Conservation (phyloP, 2,797 vertebrate genomes). For the Brachymystax lenok region DNA sequence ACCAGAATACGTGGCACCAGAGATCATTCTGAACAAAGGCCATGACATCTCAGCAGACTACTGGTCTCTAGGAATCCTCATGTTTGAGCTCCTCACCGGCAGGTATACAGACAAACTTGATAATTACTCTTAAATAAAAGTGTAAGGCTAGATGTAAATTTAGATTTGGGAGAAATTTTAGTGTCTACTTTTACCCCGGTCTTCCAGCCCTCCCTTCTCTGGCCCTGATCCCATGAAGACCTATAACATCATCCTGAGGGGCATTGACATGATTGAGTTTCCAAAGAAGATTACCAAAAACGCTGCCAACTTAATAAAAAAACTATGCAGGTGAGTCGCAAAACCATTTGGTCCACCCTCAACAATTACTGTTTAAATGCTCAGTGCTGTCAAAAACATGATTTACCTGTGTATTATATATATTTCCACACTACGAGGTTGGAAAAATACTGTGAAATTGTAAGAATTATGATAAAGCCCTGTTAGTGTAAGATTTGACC, state of each 20-base stretch:
- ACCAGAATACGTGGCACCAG: conserved; percentile 97
- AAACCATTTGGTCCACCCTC: neutral
- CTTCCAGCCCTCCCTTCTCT: conserved; percentile 93
- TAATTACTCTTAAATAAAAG: neutral
- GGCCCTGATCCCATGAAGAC: conserved; percentile 99
- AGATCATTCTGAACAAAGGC: conserved; percentile 99
- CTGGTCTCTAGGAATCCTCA: conserved; percentile 98
- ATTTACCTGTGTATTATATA: too few relatives aligned
- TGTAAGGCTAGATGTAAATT: neutral
- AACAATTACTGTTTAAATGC: neutral
- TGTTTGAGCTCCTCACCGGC: conserved; percentile 99
- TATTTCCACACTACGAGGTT: too few relatives aligned
- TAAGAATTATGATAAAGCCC: too few relatives aligned
- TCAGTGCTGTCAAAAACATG: too few relatives aligned
- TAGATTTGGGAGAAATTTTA: neutral
- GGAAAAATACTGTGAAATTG: too few relatives aligned
- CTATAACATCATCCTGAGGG: conserved; percentile 97
- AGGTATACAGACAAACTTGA: conserved; percentile 76
- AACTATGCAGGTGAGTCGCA: conserved; percentile 93
- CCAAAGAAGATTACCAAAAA: conserved; percentile 99
- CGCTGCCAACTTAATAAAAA: conserved; percentile 99
- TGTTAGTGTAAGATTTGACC: too few relatives aligned
- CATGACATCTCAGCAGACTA: conserved; percentile 99
- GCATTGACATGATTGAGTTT: conserved; percentile 99
- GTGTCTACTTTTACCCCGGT: neutral